Evolutionary conservation across 2,888 invertebrate species (phyloP), one percentile per base, ranked within the genome.

Genomic region (Hirtodrosophila alboralis): DNA sequence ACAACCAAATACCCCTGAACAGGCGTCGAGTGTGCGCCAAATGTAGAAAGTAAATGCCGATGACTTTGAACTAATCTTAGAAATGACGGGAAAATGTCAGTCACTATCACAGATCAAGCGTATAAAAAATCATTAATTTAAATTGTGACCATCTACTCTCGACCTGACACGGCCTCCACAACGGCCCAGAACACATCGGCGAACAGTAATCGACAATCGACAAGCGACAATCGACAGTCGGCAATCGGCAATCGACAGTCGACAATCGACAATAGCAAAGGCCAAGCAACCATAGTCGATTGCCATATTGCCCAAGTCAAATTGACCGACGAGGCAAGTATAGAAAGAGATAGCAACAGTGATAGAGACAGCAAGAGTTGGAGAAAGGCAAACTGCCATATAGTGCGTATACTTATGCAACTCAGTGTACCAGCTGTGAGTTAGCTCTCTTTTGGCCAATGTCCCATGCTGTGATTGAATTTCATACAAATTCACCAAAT

Each of bases 101-200:
- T 80, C 80, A 80, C 84, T 78, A 84, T 86, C 78, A 72, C 78
- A 84, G 87, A 87, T 87, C 76, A 87, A 79, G 81, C 87, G 83
- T 84, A 69, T 72, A 84, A 80, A 85, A 88, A 87, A 79, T 84
- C 87, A 88, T 87, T 88, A 88, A 86, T 84, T 84, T 80, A 86
- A 87, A 88, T 84, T 88, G 74, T 84, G 77, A 78, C 84, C 88
- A 84, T 84, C 86, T 86, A 87, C 79, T 76, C 75, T 76, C 75
- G 62, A 53, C 57, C 56, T 53, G 59, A 49, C 36, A 41, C 52
- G 59, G 45, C 66, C 53, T 49, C 49, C 51, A 59, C 59, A 56
- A 61, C 45, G 63, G 64, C 61, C 66, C 67, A 74, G 68, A 71
- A 81, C 68, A 65, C 57, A 63, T 49, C 60, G 61, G 43, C 64